These are phyloP conservation scores for Solenodon paradoxus DNA, from an alignment of 2,113 vertebrate species.

Conservation along the genomic window DNA sequence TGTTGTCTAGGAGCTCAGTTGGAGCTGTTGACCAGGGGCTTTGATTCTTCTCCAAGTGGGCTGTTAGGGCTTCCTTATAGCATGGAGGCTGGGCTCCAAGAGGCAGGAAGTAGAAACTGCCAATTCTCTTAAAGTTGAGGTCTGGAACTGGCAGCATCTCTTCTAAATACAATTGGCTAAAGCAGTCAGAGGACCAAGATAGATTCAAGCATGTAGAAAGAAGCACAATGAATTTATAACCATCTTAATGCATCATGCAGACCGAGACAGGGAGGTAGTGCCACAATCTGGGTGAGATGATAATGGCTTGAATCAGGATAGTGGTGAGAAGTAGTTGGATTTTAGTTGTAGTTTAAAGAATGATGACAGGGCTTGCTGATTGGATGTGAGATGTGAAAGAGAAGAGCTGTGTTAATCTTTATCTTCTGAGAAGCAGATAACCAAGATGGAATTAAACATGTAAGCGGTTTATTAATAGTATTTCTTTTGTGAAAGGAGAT, in stretches of 20 bases:
- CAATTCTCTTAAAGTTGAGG: conserved; percentile 6
- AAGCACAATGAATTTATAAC: background rate
- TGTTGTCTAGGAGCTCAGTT: conserved; percentile 1
- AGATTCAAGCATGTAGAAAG: background rate
- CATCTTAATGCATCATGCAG: background rate
- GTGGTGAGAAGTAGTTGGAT: background rate
- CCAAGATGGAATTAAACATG: conserved; percentile 1
- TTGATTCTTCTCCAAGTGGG: conserved; percentile 48
- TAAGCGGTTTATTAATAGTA: conserved; percentile 10
- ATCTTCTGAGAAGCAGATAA: background rate
- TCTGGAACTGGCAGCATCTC: background rate
- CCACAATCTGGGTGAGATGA: background rate
- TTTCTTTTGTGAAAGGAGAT: background rate
- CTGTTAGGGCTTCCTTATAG: conserved; percentile 43
- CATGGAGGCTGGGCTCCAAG: conserved; percentile 23
- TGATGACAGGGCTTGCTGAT: background rate
- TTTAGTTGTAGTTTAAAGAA: background rate
- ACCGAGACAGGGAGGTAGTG: background rate
- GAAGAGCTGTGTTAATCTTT: background rate
- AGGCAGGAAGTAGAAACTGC: conserved; percentile 39
- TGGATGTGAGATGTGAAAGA: conserved; percentile 6
- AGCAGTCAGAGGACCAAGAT: background rate
- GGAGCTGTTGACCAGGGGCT: background rate
- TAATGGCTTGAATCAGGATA: background rate
- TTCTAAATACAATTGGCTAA: conserved; percentile 14